These are phyloP conservation scores for Asbolus verrucosus DNA, from an alignment of 1,140 invertebrate species.

Conservation along the genomic window DNA sequence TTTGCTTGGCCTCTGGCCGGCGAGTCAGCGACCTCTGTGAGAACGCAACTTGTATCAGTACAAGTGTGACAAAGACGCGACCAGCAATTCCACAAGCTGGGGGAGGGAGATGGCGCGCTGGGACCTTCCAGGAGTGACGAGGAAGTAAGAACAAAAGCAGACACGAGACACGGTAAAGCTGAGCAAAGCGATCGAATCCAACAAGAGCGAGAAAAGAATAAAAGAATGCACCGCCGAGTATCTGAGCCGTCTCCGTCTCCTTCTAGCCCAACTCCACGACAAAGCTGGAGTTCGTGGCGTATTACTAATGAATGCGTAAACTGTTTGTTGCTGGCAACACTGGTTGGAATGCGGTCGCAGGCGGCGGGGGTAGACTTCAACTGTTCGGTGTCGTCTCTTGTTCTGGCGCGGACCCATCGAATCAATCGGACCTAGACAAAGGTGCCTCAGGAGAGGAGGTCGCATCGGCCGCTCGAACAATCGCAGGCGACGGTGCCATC, in stretches of 20 bases:
- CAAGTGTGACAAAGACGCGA: constrained; percentile 46
- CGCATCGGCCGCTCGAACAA: neutral
- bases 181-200: constrained; percentile 51
- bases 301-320: constrained; percentile 65
- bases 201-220: constrained; percentile 49
- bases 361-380: constrained; percentile 58
- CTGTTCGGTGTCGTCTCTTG: constrained; percentile 54
- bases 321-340: constrained; percentile 63
- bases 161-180: constrained; percentile 55
- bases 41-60: constrained; percentile 57
- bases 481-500: neutral
- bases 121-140: constrained; percentile 52
- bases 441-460: neutral
- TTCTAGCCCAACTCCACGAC: constrained; percentile 18
- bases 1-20: constrained; percentile 62
- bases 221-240: constrained; percentile 45
- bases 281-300: constrained; percentile 55
- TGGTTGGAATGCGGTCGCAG: constrained; percentile 63
- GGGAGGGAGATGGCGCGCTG: constrained; percentile 16
- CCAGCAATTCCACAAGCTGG: constrained; percentile 41
- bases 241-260: constrained; percentile 14
- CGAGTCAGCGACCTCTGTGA: constrained; percentile 62
- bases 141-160: constrained; percentile 60
- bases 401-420: constrained; percentile 51
- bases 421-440: constrained; percentile 33